phyloP scores from a whole-genome alignment of 2,797 vertebrate genomes.

The Podarcis siculus region DNA sequence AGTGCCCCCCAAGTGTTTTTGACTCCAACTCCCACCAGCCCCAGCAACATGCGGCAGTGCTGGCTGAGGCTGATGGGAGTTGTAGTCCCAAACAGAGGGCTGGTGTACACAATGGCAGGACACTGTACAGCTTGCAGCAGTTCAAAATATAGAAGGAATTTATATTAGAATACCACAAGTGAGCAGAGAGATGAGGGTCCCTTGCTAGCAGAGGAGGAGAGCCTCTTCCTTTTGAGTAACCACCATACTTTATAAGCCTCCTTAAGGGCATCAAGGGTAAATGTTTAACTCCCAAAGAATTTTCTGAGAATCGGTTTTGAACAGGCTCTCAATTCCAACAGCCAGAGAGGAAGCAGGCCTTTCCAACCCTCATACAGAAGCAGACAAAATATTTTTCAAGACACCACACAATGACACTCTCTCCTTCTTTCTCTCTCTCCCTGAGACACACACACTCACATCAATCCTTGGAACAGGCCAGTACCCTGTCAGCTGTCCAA shows the following conservation, averaged over 20 bases:
- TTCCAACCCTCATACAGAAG: neutral
- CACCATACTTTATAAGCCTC: neutral
- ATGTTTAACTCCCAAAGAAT: conserved; percentile 30
- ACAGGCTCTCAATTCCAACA: accelerated
- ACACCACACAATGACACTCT: conserved; percentile 20
- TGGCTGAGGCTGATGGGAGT: no score
- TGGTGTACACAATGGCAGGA: no score
- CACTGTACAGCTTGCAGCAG: neutral
- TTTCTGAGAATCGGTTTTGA: neutral
- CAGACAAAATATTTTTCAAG: neutral
- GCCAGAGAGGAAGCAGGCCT: neutral
- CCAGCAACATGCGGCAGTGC: no score
- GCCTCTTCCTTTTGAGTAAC: neutral
- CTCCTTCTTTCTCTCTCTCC: neutral
- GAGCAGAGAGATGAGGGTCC: neutral
- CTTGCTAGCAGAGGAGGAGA: neutral
- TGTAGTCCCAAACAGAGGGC: neutral
- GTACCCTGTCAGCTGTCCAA: neutral
- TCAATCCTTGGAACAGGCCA: accelerated
- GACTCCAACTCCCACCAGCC: no score
- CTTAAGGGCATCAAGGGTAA: neutral
- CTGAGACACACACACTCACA: neutral
- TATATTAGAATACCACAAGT: neutral
- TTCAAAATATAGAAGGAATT: neutral
- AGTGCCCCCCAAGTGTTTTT: no score